Conservation (phyloP, 2,797 vertebrate species). For the Menidia menidia region DNA sequence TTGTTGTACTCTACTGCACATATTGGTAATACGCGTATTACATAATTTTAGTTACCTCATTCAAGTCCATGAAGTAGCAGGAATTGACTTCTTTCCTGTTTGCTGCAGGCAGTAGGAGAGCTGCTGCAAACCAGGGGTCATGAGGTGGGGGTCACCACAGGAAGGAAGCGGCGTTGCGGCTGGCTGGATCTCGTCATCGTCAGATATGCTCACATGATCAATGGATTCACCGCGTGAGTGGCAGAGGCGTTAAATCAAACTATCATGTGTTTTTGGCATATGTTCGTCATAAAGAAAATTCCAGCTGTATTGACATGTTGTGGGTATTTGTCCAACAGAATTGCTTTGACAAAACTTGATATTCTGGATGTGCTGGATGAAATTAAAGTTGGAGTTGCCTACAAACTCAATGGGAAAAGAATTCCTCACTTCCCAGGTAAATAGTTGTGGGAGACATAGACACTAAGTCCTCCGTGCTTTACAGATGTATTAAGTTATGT, state of each 20-base stretch:
- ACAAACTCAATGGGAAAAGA: constrained; percentile 94
- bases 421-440: constrained; percentile 98
- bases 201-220: constrained; percentile 98
- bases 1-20: constrained; percentile 39
- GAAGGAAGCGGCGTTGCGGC: constrained; percentile 96
- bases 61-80: constrained; percentile 3
- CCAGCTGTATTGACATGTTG: not conserved
- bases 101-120: constrained; percentile 88
- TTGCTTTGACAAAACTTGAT: constrained; percentile 98
- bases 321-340: constrained; percentile 75
- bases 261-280: constrained; percentile 15
- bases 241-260: constrained; percentile 26
- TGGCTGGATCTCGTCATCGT: constrained; percentile 98
- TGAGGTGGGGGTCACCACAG: constrained; percentile 97
- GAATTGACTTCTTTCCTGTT: constrained; percentile 26
- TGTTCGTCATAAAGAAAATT: not conserved
- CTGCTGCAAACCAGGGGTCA: constrained; percentile 94
- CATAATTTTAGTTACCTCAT: not conserved
- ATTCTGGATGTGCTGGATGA: constrained; percentile 96
- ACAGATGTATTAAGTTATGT: not conserved
- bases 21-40: not conserved
- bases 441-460: not conserved
- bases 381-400: constrained; percentile 95
- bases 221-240: constrained; percentile 98
- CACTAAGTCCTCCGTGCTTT: not conserved